Conservation (phyloP, 1,140 invertebrate species). For the Dendrolimus kikuchii region DNA sequence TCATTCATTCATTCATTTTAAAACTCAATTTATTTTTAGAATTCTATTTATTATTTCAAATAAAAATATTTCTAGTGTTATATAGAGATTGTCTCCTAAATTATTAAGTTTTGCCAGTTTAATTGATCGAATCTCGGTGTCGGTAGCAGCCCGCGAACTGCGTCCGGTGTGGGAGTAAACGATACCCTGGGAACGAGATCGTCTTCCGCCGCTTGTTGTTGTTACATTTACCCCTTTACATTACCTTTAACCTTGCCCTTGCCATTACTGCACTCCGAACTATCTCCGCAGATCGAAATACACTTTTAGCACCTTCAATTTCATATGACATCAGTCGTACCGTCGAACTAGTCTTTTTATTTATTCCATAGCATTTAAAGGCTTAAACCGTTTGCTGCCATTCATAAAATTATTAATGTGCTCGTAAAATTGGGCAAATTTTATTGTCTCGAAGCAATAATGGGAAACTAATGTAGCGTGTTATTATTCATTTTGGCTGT, state of each 20-base stretch:
- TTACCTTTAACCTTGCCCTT: constrained; percentile 16
- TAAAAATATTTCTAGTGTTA: too few species aligned
- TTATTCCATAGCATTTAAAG: constrained; percentile 54
- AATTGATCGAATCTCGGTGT: too few species aligned
- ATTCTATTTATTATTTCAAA: too few species aligned
- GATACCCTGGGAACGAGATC: constrained; percentile 55
- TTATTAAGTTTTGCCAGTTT: too few species aligned
- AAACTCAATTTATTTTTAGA: too few species aligned
- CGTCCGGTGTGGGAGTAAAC: constrained; percentile 53
- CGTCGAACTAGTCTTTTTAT: constrained; percentile 42
- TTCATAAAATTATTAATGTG: constrained; percentile 72
- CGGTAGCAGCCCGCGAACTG: constrained; percentile 4
- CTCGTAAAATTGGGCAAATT: constrained; percentile 72
- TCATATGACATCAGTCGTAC: constrained; percentile 45
- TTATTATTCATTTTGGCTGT: constrained; percentile 69
- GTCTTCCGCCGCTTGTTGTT: constrained; percentile 37
- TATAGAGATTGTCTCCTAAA: too few species aligned
- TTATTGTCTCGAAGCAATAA: constrained; percentile 71
- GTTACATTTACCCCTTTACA: constrained; percentile 18
- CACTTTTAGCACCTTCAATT: constrained; percentile 46
- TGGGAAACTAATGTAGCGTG: constrained; percentile 72
- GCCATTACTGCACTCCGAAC: constrained; percentile 8
- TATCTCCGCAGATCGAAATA: constrained; percentile 8
- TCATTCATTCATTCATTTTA: too few species aligned
- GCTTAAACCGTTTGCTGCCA: constrained; percentile 63